Conservation (phyloP, 2,797 vertebrate species). For the Gadopsis bispinosus region DNA sequence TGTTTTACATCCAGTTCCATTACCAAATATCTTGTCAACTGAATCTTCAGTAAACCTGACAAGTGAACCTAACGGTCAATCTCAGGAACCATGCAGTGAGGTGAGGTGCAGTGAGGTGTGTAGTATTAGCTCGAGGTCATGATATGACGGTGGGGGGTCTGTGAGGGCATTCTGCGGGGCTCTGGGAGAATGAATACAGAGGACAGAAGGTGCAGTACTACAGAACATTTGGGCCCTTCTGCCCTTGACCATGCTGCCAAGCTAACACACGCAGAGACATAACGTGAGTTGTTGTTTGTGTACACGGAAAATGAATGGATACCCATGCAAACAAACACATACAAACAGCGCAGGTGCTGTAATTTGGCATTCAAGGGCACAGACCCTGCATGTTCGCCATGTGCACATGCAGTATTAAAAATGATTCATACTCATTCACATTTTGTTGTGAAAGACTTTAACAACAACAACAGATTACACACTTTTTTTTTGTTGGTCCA, state of each 20-base stretch:
- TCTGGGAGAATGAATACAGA: conserved; percentile 1
- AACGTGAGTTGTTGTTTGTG: not conserved
- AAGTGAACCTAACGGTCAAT: conserved; percentile 29
- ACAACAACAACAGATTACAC: not conserved
- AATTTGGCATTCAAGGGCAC: not conserved
- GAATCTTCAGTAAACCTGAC: conserved; percentile 43
- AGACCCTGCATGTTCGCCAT: not conserved
- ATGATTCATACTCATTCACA: not conserved
- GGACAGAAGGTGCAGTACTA: conserved; percentile 22
- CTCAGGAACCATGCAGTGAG: conserved; percentile 21
- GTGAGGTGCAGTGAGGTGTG: conserved; percentile 26
- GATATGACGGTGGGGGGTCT: not conserved
- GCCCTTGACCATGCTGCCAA: not conserved
- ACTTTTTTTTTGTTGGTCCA: not conserved
- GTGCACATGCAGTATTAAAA: not conserved
- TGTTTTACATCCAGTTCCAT: conserved; percentile 28
- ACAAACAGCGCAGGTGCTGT: not conserved
- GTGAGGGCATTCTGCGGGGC: not conserved
- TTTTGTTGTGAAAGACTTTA: not conserved
- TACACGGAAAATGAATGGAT: not conserved
- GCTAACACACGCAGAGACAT: not conserved
- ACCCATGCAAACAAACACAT: conserved; percentile 1
- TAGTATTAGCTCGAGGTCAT: not conserved
- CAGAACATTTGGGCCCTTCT: conserved; percentile 18
- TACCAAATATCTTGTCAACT: conserved; percentile 31